phyloP scores from a whole-genome alignment of 2,888 invertebrate species.

The Agonopterix heracliana region DNA sequence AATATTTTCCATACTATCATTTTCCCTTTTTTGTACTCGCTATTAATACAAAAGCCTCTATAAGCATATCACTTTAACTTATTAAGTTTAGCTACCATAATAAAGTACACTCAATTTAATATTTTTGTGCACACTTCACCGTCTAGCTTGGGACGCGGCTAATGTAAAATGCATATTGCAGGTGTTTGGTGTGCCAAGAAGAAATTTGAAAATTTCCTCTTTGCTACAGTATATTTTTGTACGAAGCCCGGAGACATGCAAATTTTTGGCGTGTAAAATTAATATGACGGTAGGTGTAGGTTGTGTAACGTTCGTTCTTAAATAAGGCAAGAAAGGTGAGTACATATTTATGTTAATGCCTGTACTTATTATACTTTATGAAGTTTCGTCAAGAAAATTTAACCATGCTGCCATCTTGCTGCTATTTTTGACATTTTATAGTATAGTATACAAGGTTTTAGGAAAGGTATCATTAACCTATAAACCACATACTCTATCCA shows the following conservation, averaged over 20 bases:
- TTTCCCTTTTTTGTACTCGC: no score
- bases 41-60: not conserved
- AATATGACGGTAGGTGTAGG: slow-evolving; percentile 12
- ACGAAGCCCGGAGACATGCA: slow-evolving; percentile 17
- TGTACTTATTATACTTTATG: no score
- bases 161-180: slow-evolving; percentile 59
- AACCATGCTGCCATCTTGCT: no score
- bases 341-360: not conserved
- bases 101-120: slow-evolving; percentile 9
- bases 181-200: slow-evolving; percentile 35
- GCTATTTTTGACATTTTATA: no score
- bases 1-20: no score
- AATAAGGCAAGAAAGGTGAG: no score
- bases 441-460: no score
- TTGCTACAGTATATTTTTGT: slow-evolving; percentile 17
- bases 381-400: no score
- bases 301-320: not conserved
- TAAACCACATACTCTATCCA: no score
- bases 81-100: not conserved
- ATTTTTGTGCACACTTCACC: slow-evolving; percentile 9
- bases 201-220: slow-evolving; percentile 30
- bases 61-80: not conserved
- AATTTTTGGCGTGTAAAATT: slow-evolving; percentile 22
- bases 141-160: slow-evolving; percentile 22
- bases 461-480: no score